phyloP scores from a whole-genome alignment of 2,888 invertebrate genomes.

The Rapana venosa region DNA sequence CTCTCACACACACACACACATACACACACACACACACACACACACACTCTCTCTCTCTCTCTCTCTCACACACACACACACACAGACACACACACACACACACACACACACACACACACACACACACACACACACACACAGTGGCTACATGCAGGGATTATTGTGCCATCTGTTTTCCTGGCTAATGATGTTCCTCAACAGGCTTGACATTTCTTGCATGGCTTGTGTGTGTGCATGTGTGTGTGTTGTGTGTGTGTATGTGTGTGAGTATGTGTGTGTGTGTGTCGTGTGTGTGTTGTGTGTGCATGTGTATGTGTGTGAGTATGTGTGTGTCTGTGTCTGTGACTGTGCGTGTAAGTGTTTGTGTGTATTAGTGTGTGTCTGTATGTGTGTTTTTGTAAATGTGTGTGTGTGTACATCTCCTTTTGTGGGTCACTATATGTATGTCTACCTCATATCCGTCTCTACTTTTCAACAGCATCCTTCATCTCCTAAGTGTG shows the following conservation, averaged over 20 bases:
- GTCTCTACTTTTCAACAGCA: no score
- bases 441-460: background rate
- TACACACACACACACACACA: slow-evolving; percentile 7
- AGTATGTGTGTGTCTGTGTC: background rate
- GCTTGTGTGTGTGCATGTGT: background rate
- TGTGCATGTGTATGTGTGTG: background rate
- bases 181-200: background rate
- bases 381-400: background rate
- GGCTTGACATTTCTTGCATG: background rate
- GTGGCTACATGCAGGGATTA: no score
- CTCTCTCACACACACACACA: slow-evolving; percentile 5
- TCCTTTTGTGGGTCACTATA: background rate
- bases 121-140: background rate
- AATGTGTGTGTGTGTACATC: background rate
- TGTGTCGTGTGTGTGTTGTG: background rate
- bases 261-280: slow-evolving; percentile 9
- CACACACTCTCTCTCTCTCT: no score
- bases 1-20: background rate
- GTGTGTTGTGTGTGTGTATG: background rate
- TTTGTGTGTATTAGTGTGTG: slow-evolving; percentile 2
- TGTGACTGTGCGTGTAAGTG: background rate
- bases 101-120: slow-evolving; percentile 14
- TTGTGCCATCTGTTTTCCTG: background rate
- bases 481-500: no score
- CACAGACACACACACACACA: background rate